Evolutionary conservation across 1,140 invertebrate genomes (phyloP).

Genomic region (Drosophila chauvacae): DNA sequence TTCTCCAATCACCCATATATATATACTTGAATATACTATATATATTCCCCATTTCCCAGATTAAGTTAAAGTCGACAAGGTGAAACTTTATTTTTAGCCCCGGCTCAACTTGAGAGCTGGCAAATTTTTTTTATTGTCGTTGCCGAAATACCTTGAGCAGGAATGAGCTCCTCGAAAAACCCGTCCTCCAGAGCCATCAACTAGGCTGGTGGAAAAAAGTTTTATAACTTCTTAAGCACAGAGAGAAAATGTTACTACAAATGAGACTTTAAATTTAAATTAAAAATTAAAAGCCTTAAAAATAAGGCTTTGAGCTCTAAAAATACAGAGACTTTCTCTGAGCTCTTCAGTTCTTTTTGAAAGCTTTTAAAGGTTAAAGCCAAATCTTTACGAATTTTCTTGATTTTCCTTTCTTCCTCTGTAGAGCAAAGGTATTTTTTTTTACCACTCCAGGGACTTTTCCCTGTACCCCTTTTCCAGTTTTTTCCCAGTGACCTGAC

Average conservation of each 20-base stretch:
- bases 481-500: constrained; percentile 35
- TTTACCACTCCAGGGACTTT: constrained; percentile 32
- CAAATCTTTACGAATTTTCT: background rate
- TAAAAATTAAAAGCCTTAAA: background rate
- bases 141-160: constrained; percentile 31
- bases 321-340: background rate
- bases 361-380: background rate
- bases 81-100: constrained; percentile 43
- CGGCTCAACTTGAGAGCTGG: constrained; percentile 33
- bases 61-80: constrained; percentile 44
- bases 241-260: background rate
- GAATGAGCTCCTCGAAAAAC: constrained; percentile 9
- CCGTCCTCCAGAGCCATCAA: constrained; percentile 4
- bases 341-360: background rate
- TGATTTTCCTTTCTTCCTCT: background rate
- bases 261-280: background rate
- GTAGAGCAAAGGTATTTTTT: constrained; percentile 18
- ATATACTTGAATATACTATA: background rate
- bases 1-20: background rate
- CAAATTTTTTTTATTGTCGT: constrained; percentile 32
- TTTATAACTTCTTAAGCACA: constrained; percentile 7
- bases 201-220: constrained; percentile 43
- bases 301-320: background rate
- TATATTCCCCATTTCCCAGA: background rate
- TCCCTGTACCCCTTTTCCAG: background rate